Percentiles rank a stretch among this genome's conserved stretches.
Conservation (phyloP, 2,797 vertebrate species). For the Holocentrus rufus region DNA sequence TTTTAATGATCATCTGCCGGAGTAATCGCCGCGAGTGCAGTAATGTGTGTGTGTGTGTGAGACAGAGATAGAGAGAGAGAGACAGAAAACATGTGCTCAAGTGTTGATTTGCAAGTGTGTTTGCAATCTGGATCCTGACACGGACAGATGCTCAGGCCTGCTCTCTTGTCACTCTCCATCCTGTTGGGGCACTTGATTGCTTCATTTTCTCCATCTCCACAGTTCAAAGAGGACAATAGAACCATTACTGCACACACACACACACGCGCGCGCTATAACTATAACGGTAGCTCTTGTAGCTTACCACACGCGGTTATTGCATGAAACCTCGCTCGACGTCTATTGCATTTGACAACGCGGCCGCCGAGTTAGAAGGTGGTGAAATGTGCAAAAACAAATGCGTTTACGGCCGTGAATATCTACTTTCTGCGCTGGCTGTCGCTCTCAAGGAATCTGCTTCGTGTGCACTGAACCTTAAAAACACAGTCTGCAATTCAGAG, state of each 20-base stretch:
- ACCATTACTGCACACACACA: constrained; percentile 29
- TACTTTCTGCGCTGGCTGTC: constrained; percentile 20
- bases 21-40: constrained; percentile 32
- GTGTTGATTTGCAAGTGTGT: constrained; percentile 59
- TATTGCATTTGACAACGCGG: constrained; percentile 20
- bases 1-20: constrained; percentile 32
- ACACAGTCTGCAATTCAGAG: neutral
- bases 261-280: too few relatives aligned
- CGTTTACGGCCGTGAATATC: constrained; percentile 46
- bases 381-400: constrained; percentile 50
- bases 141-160: constrained; percentile 69
- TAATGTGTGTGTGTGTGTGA: constrained; percentile 36
- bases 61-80: constrained; percentile 8
- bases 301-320: neutral
- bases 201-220: constrained; percentile 50
- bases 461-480: constrained; percentile 23
- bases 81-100: constrained; percentile 43
- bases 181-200: constrained; percentile 59
- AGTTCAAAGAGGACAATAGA: constrained; percentile 29
- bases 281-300: neutral
- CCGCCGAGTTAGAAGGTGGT: neutral
- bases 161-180: constrained; percentile 70
- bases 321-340: constrained; percentile 23
- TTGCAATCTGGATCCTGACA: constrained; percentile 67
- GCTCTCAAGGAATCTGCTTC: constrained; percentile 26